Conservation (phyloP, 2,888 invertebrate species). For the Lathronympha strigana region DNA sequence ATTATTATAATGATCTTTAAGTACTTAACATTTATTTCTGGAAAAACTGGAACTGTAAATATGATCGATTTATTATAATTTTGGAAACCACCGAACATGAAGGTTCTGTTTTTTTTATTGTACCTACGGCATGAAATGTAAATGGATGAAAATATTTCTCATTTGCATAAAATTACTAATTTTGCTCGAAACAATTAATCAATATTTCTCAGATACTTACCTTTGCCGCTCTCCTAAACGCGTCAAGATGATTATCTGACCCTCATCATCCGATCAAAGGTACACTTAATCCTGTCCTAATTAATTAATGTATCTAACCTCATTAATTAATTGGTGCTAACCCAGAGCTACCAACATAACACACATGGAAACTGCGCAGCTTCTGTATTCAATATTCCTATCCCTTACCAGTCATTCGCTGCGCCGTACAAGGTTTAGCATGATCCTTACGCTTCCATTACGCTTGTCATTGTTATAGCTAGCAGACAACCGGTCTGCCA, state of each 20-base stretch:
- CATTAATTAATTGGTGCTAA: slow-evolving; percentile 13
- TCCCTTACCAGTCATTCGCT: too few species aligned
- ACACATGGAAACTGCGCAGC: slow-evolving; percentile 10
- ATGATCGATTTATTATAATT: too few species aligned
- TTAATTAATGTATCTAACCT: slow-evolving; percentile 17
- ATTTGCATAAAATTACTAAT: neutral
- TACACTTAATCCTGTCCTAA: neutral
- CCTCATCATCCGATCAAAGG: neutral
- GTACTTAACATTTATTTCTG: neutral
- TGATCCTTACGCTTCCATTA: too few species aligned
- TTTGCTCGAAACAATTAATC: neutral
- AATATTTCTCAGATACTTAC: neutral
- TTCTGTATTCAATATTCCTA: neutral
- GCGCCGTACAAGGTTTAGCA: too few species aligned
- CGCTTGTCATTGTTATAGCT: too few species aligned
- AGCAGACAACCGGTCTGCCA: too few species aligned
- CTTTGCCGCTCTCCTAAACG: neutral
- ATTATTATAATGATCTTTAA: slow-evolving; percentile 16
- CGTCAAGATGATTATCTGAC: neutral
- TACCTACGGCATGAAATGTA: neutral
- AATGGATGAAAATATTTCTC: neutral
- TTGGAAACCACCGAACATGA: too few species aligned
- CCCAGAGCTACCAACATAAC: slow-evolving; percentile 7
- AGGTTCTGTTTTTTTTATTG: too few species aligned
- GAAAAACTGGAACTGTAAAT: neutral